Base-by-base conservation (phyloP, 2,113 vertebrate genomes). In the Erinaceus europaeus region DNA sequence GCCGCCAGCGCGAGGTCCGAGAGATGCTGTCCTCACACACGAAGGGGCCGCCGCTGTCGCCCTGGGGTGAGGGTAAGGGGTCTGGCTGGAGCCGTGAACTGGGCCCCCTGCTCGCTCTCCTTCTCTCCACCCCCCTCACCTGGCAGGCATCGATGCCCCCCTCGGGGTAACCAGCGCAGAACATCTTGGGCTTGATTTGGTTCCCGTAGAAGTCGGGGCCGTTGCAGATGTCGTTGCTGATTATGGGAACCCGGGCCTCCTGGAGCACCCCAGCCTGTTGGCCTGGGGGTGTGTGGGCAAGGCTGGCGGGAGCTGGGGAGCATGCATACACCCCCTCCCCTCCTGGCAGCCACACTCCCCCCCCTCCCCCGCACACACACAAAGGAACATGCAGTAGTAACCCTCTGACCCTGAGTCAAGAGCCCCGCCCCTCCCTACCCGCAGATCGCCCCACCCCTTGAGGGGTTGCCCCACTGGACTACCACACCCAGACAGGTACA, bases 181-280 rank as follows among this genome's bases (percentile, higher is more conserved):
- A 99, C 98, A 99, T 99, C 84, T 97, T 98, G 91, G 97, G 98
- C 78, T 98, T 98, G 96, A 99, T 98, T 96, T 99, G 98, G 90
- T 97, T 98, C 93, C 98, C 97, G 0, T 99, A 99, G 95, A 98
- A 99, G 84, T 98, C 98, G 0, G 98, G 97, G 72, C 96, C 95
- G 0, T 98, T 99, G 92, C 98, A 99, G 86, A 98, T 96, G 0
- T 96, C 75, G 18, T 97, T 98, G 85, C 98, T 98, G 94, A 99
- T 98, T 80, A 99, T 98, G 40, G 98, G 98, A 7, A 99, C 97
- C 3, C 96, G 94, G 3, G 97, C 98, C 91, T 99, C 98, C 89
- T 98, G 98, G 23, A 99, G 98, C 32, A 97, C 93, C 25, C 97
- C 97, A 2, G 98, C 98, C 79, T 98, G 97, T 32, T 98, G 96